Base-by-base conservation (phyloP, 1,140 invertebrate genomes). In the Gonioctena quinquepunctata region DNA sequence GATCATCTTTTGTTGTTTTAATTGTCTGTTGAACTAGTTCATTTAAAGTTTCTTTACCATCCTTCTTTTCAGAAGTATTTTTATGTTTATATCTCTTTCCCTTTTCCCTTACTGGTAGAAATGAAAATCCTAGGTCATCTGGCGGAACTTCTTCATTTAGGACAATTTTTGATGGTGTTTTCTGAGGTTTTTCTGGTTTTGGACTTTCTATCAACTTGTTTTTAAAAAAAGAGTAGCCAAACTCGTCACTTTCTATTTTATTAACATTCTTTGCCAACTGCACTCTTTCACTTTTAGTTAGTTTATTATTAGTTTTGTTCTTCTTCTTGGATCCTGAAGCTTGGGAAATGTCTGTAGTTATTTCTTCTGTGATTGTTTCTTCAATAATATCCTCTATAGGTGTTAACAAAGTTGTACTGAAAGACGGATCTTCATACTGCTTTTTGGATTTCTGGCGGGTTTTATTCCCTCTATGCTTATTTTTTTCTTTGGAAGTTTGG, bases 321-420 rank as follows among this genome's bases (percentile, higher is more conserved):
- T 54, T 54, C 19, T 54, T 54, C 52, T 59, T 56, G 49, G 64
- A 61, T 66, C 42, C 60, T 6, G 5, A 19, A n/a, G 8, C 5
- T 25, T 18, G 25, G 6, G 11, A 3, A 42, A 42, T 42, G 33
- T 42, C 52, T 21, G 52, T 3, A 54, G 3, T 54, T 18, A 18
- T 18, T 18, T 75, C 73, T 72, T 77, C 76, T 28, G 72, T 74
- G 57, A 77, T 25, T 7, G 71, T 77, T 65, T 77, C 74, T 62
- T 77, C 70, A 63, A 77, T 74, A 33, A 77, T 63, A 27, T 73
- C 70, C 54, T 77, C 76, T 50, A 77, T 76, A n/a, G 76, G 74
- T 11, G 70, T 69, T 25, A 60, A 57, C 33, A 77, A 61, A 59
- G 59, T 76, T 62, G 76, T 77, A 59, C 57, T 72, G 63, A 77